Conservation (phyloP, 2,113 vertebrate species). For the Himantopus leucocephalus region DNA sequence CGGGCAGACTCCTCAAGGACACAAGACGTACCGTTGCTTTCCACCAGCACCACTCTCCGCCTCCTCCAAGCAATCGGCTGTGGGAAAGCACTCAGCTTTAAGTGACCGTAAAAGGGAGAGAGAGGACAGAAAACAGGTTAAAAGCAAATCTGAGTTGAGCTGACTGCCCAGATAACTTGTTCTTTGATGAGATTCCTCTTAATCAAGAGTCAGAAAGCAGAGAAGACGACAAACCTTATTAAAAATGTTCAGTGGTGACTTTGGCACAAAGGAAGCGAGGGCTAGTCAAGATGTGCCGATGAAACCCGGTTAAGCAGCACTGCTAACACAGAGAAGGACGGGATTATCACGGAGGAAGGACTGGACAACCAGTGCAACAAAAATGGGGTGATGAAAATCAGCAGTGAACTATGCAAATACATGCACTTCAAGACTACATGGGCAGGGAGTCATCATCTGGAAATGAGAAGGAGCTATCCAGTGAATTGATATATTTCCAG, state of each 20-base stretch:
- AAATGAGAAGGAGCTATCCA: not conserved
- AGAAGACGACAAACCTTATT: not conserved
- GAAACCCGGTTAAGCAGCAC: not conserved
- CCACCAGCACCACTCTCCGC: not conserved
- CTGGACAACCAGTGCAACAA: not conserved
- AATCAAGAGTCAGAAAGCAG: not conserved
- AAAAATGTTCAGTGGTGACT: not conserved
- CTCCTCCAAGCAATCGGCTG: not conserved
- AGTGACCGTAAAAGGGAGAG: not conserved
- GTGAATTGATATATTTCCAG: no score
- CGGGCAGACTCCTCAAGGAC: not conserved
- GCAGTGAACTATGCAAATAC: not conserved
- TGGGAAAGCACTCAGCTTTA: not conserved
- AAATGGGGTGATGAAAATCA: not conserved
- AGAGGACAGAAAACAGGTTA: not conserved
- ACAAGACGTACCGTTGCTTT: not conserved
- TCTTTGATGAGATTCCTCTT: not conserved
- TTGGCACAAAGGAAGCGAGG: not conserved
- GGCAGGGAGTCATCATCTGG: not conserved
- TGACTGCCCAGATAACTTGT: not conserved
- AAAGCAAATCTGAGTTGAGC: not conserved
- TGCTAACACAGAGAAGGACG: not conserved
- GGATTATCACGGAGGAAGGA: not conserved
- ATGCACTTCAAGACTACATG: not conserved
- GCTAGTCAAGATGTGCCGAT: not conserved